Evolutionary conservation across 2,113 vertebrate species (phyloP).

Genomic region (Mesitornis unicolor): DNA sequence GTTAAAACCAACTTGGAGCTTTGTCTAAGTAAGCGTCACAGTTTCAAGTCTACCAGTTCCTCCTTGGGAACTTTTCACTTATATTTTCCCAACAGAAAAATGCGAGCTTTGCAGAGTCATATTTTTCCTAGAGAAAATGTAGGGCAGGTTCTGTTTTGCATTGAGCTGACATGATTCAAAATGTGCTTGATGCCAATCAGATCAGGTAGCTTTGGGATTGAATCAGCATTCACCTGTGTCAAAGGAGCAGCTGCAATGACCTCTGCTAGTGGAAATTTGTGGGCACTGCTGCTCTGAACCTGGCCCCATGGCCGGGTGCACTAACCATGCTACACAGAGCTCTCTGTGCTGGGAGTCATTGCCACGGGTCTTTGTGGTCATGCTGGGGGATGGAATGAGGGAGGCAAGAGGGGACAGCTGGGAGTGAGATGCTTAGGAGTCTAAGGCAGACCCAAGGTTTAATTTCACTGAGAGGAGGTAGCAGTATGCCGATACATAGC

Average conservation of each 20-base stretch:
- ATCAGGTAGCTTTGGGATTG: background rate
- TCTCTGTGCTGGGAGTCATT: background rate
- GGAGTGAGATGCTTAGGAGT: background rate
- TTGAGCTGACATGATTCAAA: background rate
- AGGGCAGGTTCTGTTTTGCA: background rate
- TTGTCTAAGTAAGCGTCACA: background rate
- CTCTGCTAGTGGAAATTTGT: background rate
- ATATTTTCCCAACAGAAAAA: background rate
- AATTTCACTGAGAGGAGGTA: background rate
- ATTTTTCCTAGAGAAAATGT: background rate
- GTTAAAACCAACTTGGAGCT: background rate
- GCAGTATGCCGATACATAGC: background rate
- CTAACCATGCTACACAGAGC: background rate
- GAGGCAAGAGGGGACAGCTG: background rate
- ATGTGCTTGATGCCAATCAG: background rate
- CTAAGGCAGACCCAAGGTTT: background rate
- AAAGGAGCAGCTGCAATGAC: background rate
- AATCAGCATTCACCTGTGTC: background rate
- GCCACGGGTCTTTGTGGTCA: accelerated
- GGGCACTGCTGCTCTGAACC: background rate
- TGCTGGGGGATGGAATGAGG: accelerated
- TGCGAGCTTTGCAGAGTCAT: background rate
- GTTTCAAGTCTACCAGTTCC: background rate
- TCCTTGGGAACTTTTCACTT: background rate
- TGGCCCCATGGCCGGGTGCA: too few relatives aligned